phyloP scores from a whole-genome alignment of 2,888 invertebrate species.

The Idaea aversata region DNA sequence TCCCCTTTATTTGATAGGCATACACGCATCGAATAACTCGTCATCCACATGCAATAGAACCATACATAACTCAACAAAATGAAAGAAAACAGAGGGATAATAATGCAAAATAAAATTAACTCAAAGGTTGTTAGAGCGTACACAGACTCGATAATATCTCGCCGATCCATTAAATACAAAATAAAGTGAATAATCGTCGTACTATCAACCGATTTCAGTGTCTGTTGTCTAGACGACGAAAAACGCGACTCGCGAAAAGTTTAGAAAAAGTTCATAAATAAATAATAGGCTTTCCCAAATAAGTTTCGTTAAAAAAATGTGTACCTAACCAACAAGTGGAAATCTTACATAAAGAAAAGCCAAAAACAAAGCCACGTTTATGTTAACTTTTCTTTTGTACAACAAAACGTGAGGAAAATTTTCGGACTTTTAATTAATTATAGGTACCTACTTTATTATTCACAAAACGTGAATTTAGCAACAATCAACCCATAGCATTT shows the following conservation, averaged over 20 bases:
- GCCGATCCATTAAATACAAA: too few relatives aligned
- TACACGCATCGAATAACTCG: neutral
- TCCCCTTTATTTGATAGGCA: neutral
- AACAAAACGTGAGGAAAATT: neutral
- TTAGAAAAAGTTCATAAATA: too few relatives aligned
- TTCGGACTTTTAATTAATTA: neutral
- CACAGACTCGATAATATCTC: too few relatives aligned
- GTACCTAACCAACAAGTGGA: neutral
- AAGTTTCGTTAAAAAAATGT: neutral
- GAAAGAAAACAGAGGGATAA: neutral
- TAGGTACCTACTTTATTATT: neutral
- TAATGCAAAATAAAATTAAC: neutral
- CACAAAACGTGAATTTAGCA: neutral
- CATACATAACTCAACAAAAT: neutral
- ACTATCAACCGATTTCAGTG: too few relatives aligned
- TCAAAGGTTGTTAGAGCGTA: neutral
- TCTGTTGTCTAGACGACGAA: too few relatives aligned
- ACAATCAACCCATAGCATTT: neutral
- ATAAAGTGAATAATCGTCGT: too few relatives aligned
- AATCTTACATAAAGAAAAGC: constrained; percentile 1
- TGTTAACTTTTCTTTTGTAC: neutral
- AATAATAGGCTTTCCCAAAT: neutral
- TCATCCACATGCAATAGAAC: neutral
- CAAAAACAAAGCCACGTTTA: neutral
- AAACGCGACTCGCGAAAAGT: too few relatives aligned